Base-by-base conservation (phyloP, 1,140 invertebrate species). In the Sitophilus oryzae region DNA sequence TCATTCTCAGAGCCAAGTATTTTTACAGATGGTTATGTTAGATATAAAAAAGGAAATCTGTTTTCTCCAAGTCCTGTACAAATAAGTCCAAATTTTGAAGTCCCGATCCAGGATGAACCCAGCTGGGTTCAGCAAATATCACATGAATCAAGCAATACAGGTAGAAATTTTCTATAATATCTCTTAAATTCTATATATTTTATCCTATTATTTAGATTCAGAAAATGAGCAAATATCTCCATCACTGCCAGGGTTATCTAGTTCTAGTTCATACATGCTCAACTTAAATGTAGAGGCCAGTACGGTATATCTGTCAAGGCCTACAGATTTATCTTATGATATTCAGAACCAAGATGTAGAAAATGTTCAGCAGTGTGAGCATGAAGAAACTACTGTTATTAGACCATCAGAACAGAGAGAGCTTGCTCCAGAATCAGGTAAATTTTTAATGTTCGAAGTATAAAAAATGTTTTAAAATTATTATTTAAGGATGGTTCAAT, bases 101-200 rank as follows among this genome's bases (percentile, higher is more conserved):
- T 51, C 49, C 64, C 60, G 6, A 47, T 44, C 42, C 67, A 70
- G 41, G 69, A 71, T 47, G 85, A 86, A 68, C 85, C 84, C 2
- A 76, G 77, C 15, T 87, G 85, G 85, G 77, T 86, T 2, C 82
- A 83, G 68, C 82, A 82, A 61, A 84, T 87, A 58, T 75, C 77
- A 20, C 78, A 80, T 56, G 75, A 80, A 58, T 75, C 77, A 56
- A 77, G 71, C 3, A 76, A 71, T 43, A 76, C 76, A 21, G 77
- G 76, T 79, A 68, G 11, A 30, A 30, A 11, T n/a, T n/a, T n/a
- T n/a, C n/a, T n/a, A n/a, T n/a, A n/a, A n/a, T n/a, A n/a, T n/a
- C n/a, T n/a, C n/a, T n/a, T n/a, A n/a, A n/a, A n/a, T n/a, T n/a
- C n/a, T n/a, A n/a, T n/a, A n/a, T n/a, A n/a, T n/a, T n/a, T n/a